Percentiles rank a stretch among this genome's conserved stretches.
These are phyloP conservation scores for Lasioglossum lativentre DNA, from an alignment of 2,888 invertebrate genomes.

Conservation along the genomic window DNA sequence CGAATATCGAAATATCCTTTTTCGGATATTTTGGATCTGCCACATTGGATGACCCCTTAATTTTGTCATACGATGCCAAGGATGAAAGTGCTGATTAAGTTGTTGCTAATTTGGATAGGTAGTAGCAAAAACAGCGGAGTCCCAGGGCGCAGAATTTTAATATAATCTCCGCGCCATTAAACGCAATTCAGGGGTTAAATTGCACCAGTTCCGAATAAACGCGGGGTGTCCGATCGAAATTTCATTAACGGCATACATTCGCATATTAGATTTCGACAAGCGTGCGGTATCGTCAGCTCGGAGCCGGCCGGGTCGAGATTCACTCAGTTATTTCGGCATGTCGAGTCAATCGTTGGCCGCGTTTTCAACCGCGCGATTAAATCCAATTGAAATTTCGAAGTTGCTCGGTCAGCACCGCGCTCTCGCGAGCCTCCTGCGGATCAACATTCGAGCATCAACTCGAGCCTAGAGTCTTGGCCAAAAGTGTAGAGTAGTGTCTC, in stretches of 20 bases:
- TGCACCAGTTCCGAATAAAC: background rate
- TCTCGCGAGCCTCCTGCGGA: background rate
- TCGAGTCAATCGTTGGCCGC: conserved; percentile 9
- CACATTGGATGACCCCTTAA: too few species aligned
- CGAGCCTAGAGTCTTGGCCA: background rate
- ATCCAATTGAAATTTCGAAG: conserved; percentile 20
- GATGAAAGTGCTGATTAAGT: too few species aligned
- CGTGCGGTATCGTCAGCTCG: background rate
- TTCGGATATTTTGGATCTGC: too few species aligned
- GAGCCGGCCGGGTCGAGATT: background rate
- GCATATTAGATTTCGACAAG: conserved; percentile 5
- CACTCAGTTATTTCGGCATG: background rate
- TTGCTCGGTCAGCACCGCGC: conserved; percentile 12
- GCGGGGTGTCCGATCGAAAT: background rate
- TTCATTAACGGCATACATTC: conserved; percentile 14
- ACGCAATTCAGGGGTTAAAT: background rate
- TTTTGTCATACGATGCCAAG: too few species aligned
- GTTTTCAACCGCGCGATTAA: conserved; percentile 24
- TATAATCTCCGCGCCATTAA: background rate
- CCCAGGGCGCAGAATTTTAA: background rate
- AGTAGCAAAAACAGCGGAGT: background rate
- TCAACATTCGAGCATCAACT: background rate
- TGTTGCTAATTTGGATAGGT: too few species aligned
- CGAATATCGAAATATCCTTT: too few species aligned
- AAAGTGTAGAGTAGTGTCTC: background rate